These are phyloP conservation scores for Etia nguti DNA, from an alignment of 2,113 vertebrate genomes.

Conservation along the genomic window DNA sequence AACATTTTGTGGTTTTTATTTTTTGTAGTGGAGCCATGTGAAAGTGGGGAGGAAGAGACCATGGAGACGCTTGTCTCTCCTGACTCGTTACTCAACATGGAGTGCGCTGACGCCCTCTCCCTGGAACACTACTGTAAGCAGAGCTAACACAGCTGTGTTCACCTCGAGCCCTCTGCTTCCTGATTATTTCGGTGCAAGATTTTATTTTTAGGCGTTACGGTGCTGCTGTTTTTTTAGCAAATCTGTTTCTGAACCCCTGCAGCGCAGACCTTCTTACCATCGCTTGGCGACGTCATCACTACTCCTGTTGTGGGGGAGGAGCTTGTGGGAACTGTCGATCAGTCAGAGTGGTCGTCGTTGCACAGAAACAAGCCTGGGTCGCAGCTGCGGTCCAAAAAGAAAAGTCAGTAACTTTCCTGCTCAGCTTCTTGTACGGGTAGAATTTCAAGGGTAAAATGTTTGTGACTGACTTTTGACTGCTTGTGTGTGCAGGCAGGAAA, in stretches of 20 bases:
- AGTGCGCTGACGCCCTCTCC: constrained; percentile 79
- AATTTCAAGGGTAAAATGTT: neutral
- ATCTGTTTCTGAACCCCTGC: constrained; percentile 35
- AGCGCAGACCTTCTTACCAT: constrained; percentile 73
- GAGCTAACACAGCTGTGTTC: neutral
- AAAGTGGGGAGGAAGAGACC: constrained; percentile 84
- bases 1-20: neutral
- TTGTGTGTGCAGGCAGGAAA: constrained; percentile 80
- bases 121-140: constrained; percentile 85
- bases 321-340: constrained; percentile 81
- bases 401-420: constrained; percentile 69
- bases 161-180: neutral
- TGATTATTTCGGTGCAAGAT: neutral
- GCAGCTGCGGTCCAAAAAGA: constrained; percentile 83
- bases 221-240: constrained; percentile 20
- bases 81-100: constrained; percentile 89
- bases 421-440: neutral
- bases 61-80: constrained; percentile 92
- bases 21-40: constrained; percentile 85
- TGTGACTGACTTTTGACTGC: neutral
- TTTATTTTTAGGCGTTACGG: constrained; percentile 33
- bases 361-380: constrained; percentile 67
- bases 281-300: constrained; percentile 80
- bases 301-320: constrained; percentile 83
- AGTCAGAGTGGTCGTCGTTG: constrained; percentile 69